A percentile compares a stretch with the other conserved stretches of the same genome.
Evolutionary conservation across 1,140 invertebrate species (phyloP).

Genomic region (Arion vulgaris): DNA sequence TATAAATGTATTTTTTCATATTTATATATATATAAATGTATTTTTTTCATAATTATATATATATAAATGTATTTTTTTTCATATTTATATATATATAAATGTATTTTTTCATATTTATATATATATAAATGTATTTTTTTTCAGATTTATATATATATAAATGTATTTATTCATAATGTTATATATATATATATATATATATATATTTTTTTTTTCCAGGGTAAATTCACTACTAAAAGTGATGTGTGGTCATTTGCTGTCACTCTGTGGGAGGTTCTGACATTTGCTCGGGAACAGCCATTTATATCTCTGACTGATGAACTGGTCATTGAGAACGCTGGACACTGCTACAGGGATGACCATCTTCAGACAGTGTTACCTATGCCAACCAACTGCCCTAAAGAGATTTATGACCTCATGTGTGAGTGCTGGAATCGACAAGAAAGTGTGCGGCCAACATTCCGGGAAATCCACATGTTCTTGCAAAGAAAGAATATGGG

Average conservation of each 20-base stretch:
- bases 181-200: too few species aligned
- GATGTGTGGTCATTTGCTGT: constrained; percentile 86
- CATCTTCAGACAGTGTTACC: constrained; percentile 55
- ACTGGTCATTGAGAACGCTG: constrained; percentile 40
- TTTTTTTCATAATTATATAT: too few species aligned
- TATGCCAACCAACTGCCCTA: constrained; percentile 67
- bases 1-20: too few species aligned
- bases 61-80: too few species aligned
- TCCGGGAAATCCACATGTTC: constrained; percentile 92
- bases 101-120: too few species aligned
- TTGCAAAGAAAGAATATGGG: constrained; percentile 91
- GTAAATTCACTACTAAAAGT: constrained; percentile 87
- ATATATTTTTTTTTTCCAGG: constrained; percentile 73
- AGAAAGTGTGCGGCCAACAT: constrained; percentile 82
- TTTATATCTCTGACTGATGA: constrained; percentile 85
- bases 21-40: too few species aligned
- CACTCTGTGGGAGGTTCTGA: constrained; percentile 84
- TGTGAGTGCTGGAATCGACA: constrained; percentile 93
- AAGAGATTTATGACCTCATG: constrained; percentile 87
- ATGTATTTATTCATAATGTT: too few species aligned
- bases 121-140: too few species aligned
- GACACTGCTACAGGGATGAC: constrained; percentile 62
- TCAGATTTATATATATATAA: too few species aligned
- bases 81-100: too few species aligned
- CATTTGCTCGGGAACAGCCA: constrained; percentile 88